Conservation (phyloP, 2,888 invertebrate species). For the Mystacides longicornis region DNA sequence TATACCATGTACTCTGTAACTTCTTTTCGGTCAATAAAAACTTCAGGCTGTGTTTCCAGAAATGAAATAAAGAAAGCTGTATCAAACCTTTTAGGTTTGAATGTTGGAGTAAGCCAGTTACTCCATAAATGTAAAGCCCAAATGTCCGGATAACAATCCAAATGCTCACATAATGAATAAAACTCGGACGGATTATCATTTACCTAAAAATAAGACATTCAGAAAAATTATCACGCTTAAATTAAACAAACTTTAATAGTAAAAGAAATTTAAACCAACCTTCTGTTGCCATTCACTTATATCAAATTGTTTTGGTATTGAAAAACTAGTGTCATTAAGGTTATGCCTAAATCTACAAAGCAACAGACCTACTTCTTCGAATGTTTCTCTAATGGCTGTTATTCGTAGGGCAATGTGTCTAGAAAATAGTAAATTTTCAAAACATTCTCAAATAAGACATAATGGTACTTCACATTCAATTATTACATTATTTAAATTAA, state of each 20-base stretch:
- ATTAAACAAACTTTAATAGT: neutral
- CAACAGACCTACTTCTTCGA: conserved; percentile 82
- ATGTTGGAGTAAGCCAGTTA: conserved; percentile 70
- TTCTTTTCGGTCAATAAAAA: conserved; percentile 44
- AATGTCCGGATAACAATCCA: conserved; percentile 69
- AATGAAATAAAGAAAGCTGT: conserved; percentile 65
- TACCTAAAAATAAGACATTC: conserved; percentile 35
- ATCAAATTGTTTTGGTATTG: conserved; percentile 46
- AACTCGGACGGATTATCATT: conserved; percentile 57
- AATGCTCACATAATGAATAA: conserved; percentile 57
- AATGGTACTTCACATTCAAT: conserved; percentile 10
- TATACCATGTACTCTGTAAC: conserved; percentile 45
- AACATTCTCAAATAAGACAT: neutral
- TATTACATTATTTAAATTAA: conserved; percentile 21
- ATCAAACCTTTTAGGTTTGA: conserved; percentile 50
- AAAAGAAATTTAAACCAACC: conserved; percentile 27
- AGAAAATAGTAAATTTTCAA: conserved; percentile 23
- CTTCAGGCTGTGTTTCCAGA: conserved; percentile 46
- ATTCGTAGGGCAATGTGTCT: conserved; percentile 70
- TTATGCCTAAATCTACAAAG: conserved; percentile 51
- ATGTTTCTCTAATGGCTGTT: conserved; percentile 77
- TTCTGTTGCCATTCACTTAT: conserved; percentile 56
- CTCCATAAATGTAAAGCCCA: conserved; percentile 76
- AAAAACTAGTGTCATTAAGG: conserved; percentile 30
- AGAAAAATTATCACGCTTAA: neutral